A percentile compares a stretch with the other conserved stretches of the same genome.
phyloP scores from a whole-genome alignment of 2,888 invertebrate species.

The Campaea margaritaria region DNA sequence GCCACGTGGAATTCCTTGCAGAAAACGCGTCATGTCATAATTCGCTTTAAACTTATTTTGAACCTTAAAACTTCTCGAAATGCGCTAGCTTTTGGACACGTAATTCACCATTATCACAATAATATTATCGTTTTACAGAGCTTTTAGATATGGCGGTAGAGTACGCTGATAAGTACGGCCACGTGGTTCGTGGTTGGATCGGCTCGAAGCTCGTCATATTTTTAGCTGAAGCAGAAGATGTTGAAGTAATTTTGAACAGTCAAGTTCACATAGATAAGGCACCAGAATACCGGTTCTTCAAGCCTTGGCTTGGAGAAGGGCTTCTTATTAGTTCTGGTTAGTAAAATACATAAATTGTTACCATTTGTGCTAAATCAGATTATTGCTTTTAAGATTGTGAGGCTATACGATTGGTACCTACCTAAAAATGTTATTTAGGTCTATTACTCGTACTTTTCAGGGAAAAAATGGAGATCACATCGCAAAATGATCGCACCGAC shows the following conservation, averaged over 20 bases:
- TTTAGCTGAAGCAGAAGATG: constrained; percentile 88
- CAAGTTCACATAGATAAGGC: constrained; percentile 91
- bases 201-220: constrained; percentile 88
- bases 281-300: constrained; percentile 89
- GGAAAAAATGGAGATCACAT: constrained; percentile 92
- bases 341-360: neutral
- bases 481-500: constrained; percentile 94
- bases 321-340: constrained; percentile 87
- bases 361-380: no score
- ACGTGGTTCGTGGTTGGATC: constrained; percentile 80
- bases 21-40: no score
- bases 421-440: no score
- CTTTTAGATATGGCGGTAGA: constrained; percentile 49
- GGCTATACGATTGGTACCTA: no score
- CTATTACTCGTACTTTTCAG: constrained; percentile 58
- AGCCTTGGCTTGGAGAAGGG: constrained; percentile 93
- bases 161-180: constrained; percentile 72
- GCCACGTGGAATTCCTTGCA: no score
- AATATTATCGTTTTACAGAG: constrained; percentile 40
- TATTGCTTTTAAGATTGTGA: no score
- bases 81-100: no score
- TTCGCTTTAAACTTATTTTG: no score
- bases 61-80: no score
- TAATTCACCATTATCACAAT: no score
- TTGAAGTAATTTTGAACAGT: constrained; percentile 91